A percentile compares a stretch with the other conserved stretches of the same genome.
phyloP scores from a whole-genome alignment of 2,888 invertebrate genomes.

The Tenodera sinensis region DNA sequence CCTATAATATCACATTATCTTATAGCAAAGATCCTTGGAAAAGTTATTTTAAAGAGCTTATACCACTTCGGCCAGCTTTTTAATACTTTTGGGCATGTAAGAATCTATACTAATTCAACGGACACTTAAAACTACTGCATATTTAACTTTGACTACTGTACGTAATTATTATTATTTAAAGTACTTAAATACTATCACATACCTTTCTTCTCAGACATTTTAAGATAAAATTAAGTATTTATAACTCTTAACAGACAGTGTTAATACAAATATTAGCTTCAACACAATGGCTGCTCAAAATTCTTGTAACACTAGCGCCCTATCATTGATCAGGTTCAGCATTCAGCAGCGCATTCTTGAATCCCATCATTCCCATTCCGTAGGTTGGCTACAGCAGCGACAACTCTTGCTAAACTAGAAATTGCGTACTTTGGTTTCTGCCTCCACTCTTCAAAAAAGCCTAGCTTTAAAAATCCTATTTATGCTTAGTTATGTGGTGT shows the following conservation, averaged over 20 bases:
- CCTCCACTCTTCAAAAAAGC: too few species aligned
- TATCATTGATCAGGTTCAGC: slow-evolving; percentile 8
- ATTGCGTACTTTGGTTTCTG: neutral
- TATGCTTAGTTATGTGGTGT: too few species aligned
- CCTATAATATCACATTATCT: neutral
- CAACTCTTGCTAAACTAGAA: neutral
- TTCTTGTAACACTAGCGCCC: slow-evolving; percentile 17
- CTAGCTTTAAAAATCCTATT: too few species aligned
- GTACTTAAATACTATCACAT: neutral
- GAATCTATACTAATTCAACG: neutral
- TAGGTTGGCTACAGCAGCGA: neutral
- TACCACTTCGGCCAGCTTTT: neutral
- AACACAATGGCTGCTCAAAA: slow-evolving; percentile 26
- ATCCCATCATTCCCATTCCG: neutral
- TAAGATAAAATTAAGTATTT: neutral
- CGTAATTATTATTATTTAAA: neutral
- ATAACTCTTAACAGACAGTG: neutral
- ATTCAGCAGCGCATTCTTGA: neutral
- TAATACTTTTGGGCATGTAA: neutral
- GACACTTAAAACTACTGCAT: neutral
- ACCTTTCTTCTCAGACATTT: slow-evolving; percentile 32
- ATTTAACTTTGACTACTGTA: neutral
- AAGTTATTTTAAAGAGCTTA: neutral
- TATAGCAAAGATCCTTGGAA: neutral
- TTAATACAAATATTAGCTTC: neutral